Conservation (phyloP, 1,140 invertebrate species). For the Papilio dardanus region DNA sequence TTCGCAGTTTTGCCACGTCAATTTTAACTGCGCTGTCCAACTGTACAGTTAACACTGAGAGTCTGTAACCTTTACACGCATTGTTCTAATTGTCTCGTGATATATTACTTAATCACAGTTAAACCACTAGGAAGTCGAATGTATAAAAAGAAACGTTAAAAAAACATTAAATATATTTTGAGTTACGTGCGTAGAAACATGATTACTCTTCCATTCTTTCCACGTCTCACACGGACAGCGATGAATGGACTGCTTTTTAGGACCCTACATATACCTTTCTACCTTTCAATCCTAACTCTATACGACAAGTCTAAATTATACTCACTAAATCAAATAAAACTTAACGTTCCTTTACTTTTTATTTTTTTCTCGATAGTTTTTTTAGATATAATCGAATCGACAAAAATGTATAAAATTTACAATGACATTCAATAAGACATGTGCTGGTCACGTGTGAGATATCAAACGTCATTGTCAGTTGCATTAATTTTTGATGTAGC, state of each 20-base stretch:
- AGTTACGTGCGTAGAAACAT: background rate
- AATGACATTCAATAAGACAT: too few relatives aligned
- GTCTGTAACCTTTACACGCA: too few relatives aligned
- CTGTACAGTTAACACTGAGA: too few relatives aligned
- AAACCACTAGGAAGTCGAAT: background rate
- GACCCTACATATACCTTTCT: background rate
- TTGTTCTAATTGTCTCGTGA: too few relatives aligned
- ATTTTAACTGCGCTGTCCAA: too few relatives aligned
- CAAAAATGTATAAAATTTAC: too few relatives aligned
- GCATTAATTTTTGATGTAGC: too few relatives aligned
- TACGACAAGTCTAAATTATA: background rate
- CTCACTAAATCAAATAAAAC: background rate
- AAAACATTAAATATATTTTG: conserved; percentile 11
- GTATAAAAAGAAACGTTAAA: background rate
- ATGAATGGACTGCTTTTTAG: background rate
- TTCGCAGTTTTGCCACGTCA: too few relatives aligned
- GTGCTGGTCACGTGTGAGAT: too few relatives aligned
- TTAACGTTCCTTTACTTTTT: background rate
- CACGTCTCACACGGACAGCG: conserved; percentile 10
- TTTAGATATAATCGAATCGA: too few relatives aligned
- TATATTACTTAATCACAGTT: background rate
- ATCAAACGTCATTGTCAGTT: too few relatives aligned
- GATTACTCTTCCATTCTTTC: conserved; percentile 20
- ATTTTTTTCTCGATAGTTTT: too few relatives aligned
- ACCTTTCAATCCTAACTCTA: background rate